Conservation (phyloP, 2,797 vertebrate species). For the Pipistrellus pygmaeus region DNA sequence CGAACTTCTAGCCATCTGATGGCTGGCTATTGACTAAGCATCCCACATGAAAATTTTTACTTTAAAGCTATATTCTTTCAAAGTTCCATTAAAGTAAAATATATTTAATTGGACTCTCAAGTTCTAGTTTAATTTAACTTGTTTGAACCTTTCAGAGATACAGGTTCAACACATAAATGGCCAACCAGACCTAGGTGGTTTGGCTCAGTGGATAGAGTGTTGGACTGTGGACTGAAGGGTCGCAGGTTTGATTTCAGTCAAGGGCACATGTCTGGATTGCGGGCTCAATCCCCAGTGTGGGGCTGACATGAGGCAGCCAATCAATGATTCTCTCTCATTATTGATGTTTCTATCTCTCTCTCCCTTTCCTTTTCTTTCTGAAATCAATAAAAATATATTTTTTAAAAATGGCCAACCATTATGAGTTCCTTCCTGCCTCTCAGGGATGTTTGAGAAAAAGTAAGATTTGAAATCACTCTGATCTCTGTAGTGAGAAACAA, state of each 20-base stretch:
- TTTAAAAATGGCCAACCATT: neutral
- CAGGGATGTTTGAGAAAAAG: conserved; percentile 24
- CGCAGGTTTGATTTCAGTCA: no score
- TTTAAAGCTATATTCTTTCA: conserved; percentile 46
- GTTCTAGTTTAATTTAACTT: conserved; percentile 29
- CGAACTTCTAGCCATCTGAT: conserved; percentile 14
- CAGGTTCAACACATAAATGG: neutral
- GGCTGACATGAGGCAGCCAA: no score
- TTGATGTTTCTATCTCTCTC: no score
- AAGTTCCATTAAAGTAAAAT: conserved; percentile 59
- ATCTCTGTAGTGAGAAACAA: conserved; percentile 28
- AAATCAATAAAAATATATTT: no score
- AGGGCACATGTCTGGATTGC: no score
- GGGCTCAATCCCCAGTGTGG: no score
- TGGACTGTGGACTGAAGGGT: no score
- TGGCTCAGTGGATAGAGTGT: no score
- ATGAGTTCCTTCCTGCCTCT: conserved; percentile 36
- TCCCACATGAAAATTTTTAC: conserved; percentile 20
- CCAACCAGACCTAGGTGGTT: neutral
- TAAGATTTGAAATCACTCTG: conserved; percentile 18
- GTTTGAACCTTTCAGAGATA: conserved; percentile 34
- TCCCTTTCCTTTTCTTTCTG: no score
- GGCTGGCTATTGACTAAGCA: neutral
- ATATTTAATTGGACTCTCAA: neutral
- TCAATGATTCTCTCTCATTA: no score